Evolutionary conservation across 2,113 vertebrate species (phyloP).

Genomic region (Corythoichthys haematopterus): DNA sequence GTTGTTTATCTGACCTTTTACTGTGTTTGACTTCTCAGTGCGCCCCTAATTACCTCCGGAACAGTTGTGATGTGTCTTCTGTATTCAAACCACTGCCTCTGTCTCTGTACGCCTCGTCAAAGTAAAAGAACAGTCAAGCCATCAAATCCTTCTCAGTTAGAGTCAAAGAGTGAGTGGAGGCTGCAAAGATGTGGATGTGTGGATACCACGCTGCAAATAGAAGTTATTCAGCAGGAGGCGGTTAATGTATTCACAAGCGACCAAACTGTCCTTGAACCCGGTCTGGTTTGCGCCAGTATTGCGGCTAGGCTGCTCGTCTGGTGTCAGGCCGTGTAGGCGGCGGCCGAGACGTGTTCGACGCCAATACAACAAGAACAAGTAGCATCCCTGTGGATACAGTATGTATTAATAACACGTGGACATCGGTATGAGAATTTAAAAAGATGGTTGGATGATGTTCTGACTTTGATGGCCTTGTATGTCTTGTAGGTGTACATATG

Average conservation of each 20-base stretch:
- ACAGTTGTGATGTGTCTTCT: slow-evolving; percentile 50
- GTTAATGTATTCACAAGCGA: slow-evolving; percentile 56
- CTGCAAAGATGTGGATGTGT: slow-evolving; percentile 7
- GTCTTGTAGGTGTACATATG: not conserved
- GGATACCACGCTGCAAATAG: slow-evolving; percentile 29
- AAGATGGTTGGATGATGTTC: not conserved
- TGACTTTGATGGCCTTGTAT: not conserved
- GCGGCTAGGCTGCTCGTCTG: slow-evolving; percentile 33
- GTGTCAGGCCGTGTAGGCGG: slow-evolving; percentile 58
- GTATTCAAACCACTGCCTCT: slow-evolving; percentile 54
- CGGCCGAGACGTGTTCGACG: slow-evolving; percentile 46
- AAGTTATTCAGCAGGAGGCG: slow-evolving; percentile 46
- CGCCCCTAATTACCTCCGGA: slow-evolving; percentile 63
- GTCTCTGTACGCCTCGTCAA: slow-evolving; percentile 37
- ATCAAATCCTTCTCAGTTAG: slow-evolving; percentile 37
- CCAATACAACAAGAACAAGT: slow-evolving; percentile 48
- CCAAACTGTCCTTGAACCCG: slow-evolving; percentile 65
- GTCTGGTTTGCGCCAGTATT: slow-evolving; percentile 31
- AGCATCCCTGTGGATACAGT: not conserved
- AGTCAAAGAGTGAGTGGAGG: slow-evolving; percentile 21
- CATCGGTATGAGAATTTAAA: not conserved
- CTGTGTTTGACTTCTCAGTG: slow-evolving; percentile 55
- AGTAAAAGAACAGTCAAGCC: slow-evolving; percentile 42
- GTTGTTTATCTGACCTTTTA: slow-evolving; percentile 64
- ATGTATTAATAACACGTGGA: not conserved